Base-by-base conservation (phyloP, 2,113 vertebrate genomes). In the Trematomus loennbergii region DNA sequence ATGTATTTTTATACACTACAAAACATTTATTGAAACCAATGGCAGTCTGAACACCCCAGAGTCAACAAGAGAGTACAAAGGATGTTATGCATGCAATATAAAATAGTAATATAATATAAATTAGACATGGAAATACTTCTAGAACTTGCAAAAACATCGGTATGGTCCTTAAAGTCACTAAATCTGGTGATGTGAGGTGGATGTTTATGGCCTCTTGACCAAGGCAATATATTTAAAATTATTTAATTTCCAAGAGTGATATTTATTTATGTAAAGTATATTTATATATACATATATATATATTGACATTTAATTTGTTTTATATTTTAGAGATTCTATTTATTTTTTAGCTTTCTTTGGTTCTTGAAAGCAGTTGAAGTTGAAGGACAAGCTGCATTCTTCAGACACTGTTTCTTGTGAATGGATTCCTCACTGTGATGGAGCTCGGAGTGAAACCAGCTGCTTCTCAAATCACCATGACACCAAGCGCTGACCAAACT, bases 251-350 rank as follows among this genome's bases (percentile, higher is more conserved):
- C 40, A 60, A 79, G 70, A 65, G 18, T 66, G 70, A 67, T 92
- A 89, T 94, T 93, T 94, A 93, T 90, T 93, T 70, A 29, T 8
- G 8, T 52, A 29, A 69, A 40, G 36, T 40, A 40, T 61, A 49
- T 79, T 75, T 74, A 84, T 81, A 87, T 87, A 62, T 86, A 80
- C 75, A 57, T 36, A 64, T 69, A 17, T 69, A 17, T 29, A 63
- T 86, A 84, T 45, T 82, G 25, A 86, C 59, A 72, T 91, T 72
- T 13, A 18, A 12, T 72, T 68, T 55, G 61, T 55, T 91, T 88
- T 84, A 46, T 90, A 87, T 89, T 72, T 59, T 78, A 76, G 62
- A 74, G 36, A 53, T 78, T 87, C 78, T 12, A 62, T 84, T 91
- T 79, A 52, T 81, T 70, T 81, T 12, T 53, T 74, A 59, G 20